A percentile compares a stretch with the other conserved stretches of the same genome.
These are phyloP conservation scores for Otis tarda DNA, from an alignment of 2,113 vertebrate species.

Conservation along the genomic window DNA sequence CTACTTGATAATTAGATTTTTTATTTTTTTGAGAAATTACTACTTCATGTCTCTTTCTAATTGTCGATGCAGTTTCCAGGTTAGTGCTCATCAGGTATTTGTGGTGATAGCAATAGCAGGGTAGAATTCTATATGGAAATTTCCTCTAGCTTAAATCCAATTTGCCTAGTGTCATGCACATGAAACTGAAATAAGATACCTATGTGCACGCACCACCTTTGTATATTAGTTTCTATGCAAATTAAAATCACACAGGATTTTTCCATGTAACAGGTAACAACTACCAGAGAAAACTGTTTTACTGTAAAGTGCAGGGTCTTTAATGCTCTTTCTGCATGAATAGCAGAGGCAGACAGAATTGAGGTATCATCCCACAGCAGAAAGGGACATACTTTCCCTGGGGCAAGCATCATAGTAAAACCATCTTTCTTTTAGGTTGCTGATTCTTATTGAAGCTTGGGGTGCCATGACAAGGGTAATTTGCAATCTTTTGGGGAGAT, in stretches of 20 bases:
- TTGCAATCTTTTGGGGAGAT: neutral
- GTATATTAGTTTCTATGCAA: neutral
- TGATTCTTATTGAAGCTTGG: neutral
- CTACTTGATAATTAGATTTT: neutral
- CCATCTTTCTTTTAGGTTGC: neutral
- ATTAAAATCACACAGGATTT: neutral
- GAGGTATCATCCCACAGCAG: neutral
- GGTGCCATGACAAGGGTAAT: neutral
- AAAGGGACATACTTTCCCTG: neutral
- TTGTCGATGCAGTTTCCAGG: neutral
- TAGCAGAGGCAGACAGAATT: neutral
- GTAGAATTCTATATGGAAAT: neutral
- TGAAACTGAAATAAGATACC: neutral
- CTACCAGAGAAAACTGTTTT: neutral
- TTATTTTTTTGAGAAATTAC: neutral
- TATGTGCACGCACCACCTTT: neutral
- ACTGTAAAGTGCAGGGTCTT: neutral
- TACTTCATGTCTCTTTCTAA: neutral
- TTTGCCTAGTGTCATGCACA: neutral
- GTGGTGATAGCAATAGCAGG: neutral
- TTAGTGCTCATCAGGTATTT: neutral
- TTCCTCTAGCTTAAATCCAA: neutral
- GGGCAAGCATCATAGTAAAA: neutral
- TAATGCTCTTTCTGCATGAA: neutral
- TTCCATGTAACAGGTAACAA: neutral